Conservation (phyloP, 2,888 invertebrate species). For the Plagodis pulveraria region DNA sequence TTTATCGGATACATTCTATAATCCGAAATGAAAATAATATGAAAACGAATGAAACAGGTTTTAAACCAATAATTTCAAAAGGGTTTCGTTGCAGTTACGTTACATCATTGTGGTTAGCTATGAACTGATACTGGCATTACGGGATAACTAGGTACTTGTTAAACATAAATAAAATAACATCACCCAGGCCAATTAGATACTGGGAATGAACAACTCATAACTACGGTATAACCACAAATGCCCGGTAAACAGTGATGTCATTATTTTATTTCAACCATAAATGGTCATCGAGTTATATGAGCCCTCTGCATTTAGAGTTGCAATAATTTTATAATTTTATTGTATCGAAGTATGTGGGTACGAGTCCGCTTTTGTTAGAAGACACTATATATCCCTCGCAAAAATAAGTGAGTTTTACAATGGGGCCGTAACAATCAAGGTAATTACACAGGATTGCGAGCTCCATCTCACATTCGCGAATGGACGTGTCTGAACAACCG, state of each 20-base stretch:
- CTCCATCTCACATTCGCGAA: conserved; percentile 36
- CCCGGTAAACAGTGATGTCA: conserved; percentile 5
- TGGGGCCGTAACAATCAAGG: neutral
- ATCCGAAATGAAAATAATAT: too few relatives aligned
- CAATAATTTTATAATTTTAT: conserved; percentile 52
- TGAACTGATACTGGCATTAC: neutral
- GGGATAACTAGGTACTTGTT: conserved; percentile 27
- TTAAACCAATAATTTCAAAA: too few relatives aligned
- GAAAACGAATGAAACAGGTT: too few relatives aligned
- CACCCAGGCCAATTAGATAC: conserved; percentile 10
- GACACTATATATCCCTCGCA: conserved; percentile 38
- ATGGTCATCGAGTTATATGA: conserved; percentile 37
- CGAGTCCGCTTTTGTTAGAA: conserved; percentile 42
- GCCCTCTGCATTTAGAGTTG: conserved; percentile 37
- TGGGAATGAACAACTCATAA: conserved; percentile 6
- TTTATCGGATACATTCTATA: too few relatives aligned
- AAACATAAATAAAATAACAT: conserved; percentile 13
- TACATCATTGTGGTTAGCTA: too few relatives aligned
- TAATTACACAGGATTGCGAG: conserved; percentile 34
- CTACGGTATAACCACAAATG: conserved; percentile 11
- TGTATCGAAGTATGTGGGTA: conserved; percentile 25
- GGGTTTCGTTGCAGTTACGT: too few relatives aligned
- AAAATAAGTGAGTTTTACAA: conserved; percentile 22
- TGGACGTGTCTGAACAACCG: conserved; percentile 16
- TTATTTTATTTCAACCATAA: conserved; percentile 31